These are phyloP conservation scores for Strongylocentrotus purpuratus DNA, from an alignment of 35 echinoderm and acorn worm genomes.

Conservation along the genomic window DNA sequence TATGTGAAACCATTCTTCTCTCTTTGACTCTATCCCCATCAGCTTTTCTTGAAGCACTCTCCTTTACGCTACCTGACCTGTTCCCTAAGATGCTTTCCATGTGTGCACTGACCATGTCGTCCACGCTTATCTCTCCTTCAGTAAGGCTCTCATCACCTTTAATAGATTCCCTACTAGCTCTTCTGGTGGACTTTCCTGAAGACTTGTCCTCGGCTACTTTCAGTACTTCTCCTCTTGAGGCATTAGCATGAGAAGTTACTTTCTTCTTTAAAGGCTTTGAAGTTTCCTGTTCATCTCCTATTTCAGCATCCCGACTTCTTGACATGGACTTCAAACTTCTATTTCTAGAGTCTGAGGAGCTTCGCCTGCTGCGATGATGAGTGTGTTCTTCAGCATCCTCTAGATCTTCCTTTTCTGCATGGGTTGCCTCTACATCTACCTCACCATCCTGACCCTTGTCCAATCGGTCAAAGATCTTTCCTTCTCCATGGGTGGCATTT, in stretches of 20 bases:
- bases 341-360: neutral
- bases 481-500: neutral
- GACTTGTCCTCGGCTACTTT: neutral
- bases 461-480: neutral
- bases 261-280: neutral
- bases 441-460: neutral
- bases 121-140: conserved; percentile 11
- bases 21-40: neutral
- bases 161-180: neutral
- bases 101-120: conserved; percentile 23
- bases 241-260: neutral
- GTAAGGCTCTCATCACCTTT: conserved; percentile 23
- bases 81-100: conserved; percentile 7
- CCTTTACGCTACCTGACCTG: neutral
- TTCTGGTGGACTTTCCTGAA: neutral
- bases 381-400: neutral
- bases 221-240: neutral
- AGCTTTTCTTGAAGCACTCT: conserved; percentile 8
- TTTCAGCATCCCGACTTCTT: neutral
- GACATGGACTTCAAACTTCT: neutral
- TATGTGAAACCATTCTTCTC: neutral
- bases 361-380: neutral
- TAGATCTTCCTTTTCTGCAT: neutral
- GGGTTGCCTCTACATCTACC: neutral
- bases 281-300: neutral